phyloP scores from a whole-genome alignment of 2,888 invertebrate species.

The Penaeus monodon region DNA sequence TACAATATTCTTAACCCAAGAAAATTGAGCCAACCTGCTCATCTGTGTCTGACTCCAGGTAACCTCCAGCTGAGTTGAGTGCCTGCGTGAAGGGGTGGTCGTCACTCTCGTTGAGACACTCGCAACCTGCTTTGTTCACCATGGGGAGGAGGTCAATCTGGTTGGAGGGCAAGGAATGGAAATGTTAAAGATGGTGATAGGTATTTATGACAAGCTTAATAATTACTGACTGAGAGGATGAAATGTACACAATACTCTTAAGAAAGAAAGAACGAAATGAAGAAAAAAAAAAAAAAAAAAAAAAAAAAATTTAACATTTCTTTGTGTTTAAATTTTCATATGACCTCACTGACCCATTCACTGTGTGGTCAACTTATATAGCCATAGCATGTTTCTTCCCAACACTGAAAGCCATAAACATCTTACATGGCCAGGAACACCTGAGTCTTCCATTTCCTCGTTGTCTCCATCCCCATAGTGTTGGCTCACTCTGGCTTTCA shows the following conservation, averaged over 20 bases:
- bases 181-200: background rate
- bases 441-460: conserved; percentile 73
- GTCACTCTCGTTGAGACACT: conserved; percentile 96
- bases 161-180: conserved; percentile 67
- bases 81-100: conserved; percentile 84
- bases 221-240: no score
- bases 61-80: conserved; percentile 69
- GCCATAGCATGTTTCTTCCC: no score
- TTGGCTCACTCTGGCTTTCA: conserved; percentile 92
- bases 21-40: conserved; percentile 75
- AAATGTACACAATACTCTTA: no score
- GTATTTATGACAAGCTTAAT: no score
- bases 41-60: conserved; percentile 79
- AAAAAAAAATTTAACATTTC: no score
- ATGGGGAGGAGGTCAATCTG: conserved; percentile 91
- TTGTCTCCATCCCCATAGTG: conserved; percentile 77
- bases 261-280: no score
- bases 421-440: conserved; percentile 86
- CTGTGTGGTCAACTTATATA: no score
- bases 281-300: no score
- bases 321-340: no score
- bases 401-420: background rate
- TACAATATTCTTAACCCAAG: background rate
- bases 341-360: no score
- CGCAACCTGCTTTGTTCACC: conserved; percentile 89